Evolutionary conservation across 2,113 vertebrate species (phyloP).

Genomic region (Electrona antarctica): DNA sequence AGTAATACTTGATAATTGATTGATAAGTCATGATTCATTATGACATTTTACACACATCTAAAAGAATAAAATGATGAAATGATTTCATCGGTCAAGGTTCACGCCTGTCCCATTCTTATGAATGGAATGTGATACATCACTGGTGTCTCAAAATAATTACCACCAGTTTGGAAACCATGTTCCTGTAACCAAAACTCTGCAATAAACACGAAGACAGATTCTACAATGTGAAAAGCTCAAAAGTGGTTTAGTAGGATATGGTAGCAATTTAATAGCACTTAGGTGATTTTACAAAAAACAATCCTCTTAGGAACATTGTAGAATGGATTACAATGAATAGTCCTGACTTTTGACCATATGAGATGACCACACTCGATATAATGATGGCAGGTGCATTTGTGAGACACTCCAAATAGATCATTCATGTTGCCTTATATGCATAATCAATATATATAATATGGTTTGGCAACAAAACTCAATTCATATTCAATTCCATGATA

Average conservation of each 20-base stretch:
- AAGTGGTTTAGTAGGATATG: not conserved
- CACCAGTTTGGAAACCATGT: no score
- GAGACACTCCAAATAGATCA: not conserved
- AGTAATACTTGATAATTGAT: no score
- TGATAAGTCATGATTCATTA: no score
- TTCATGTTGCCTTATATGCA: conserved; percentile 15
- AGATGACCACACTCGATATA: not conserved
- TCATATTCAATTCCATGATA: conserved; percentile 23
- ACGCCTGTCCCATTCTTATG: no score
- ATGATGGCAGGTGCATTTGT: conserved; percentile 7
- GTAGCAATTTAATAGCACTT: conserved; percentile 30
- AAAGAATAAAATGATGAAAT: no score
- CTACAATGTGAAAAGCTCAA: no score
- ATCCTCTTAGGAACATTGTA: not conserved
- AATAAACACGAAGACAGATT: no score
- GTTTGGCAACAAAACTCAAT: not conserved
- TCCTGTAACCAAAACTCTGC: no score
- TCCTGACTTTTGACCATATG: not conserved
- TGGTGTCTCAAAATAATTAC: no score
- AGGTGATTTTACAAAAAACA: conserved; percentile 14
- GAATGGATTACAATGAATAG: not conserved
- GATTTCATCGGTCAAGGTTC: no score
- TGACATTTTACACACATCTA: no score
- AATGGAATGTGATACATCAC: no score
- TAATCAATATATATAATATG: not conserved